Evolutionary conservation across 2,888 invertebrate species (phyloP), one percentile per base, ranked within the genome.

Genomic region (Pseudanteris insignis): DNA sequence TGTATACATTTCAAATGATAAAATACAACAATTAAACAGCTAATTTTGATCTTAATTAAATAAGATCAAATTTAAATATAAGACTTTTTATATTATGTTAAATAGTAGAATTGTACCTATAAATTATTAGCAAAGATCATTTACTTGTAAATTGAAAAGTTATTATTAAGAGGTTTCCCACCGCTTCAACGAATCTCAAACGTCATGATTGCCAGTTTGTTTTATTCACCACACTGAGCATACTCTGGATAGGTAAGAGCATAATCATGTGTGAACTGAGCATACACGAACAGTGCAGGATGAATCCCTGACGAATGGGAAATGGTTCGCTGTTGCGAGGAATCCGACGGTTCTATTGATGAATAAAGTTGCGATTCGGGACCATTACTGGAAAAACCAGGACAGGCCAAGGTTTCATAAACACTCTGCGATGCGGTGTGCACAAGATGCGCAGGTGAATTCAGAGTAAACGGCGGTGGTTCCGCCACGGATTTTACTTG

Each of bases 201-300:
- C 67, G 71, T 70, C 68, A 67, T 59, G 58, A 53, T 37, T 51
- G 46, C 8, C 30, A 32, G 38, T 36, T 53, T 5, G 13, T 60
- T 26, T 26, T 54, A 65, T 70, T 77, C 74, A 68, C 77, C 75
- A 70, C 77, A 77, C 70, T 78, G 78, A 67, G 74, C 70, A 60
- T 78, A 78, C 65, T 79, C 79, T 64, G 77, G 72, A 70, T 79
- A 80, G 67, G 75, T 71, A 62, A 77, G 72, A 60, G 79, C 43
- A 47, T 76, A 67, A 55, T 66, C 74, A 63, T 75, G 76, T 62
- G 77, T 73, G 70, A 79, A 79, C 73, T 79, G 79, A 65, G 79
- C 79, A 68, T 79, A 79, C 47, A 80, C 66, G 67, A 78, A 80
- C 43, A 80, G 70, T 57, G 79, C 77, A 65, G 79, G 79, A 65